A percentile compares a stretch with the other conserved stretches of the same genome.
These are phyloP conservation scores for Ophiothrix spiculata DNA, from an alignment of 35 echinoderm and acorn worm species.

Conservation along the genomic window DNA sequence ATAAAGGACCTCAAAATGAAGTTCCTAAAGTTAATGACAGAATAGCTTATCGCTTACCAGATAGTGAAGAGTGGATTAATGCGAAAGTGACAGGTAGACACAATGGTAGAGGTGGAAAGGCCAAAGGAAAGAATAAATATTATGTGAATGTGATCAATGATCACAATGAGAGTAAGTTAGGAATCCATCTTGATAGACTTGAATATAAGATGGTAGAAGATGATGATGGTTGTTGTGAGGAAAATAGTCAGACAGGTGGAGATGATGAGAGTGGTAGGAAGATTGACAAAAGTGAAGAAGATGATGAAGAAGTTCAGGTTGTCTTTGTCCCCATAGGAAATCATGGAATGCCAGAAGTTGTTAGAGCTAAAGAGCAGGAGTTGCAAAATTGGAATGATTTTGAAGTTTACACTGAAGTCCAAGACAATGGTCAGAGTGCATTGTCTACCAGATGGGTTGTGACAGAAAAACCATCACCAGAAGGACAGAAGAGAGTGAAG, in stretches of 20 bases:
- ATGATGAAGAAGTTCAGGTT: not conserved
- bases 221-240: not conserved
- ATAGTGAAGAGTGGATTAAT: slow-evolving; percentile 6
- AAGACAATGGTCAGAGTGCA: not conserved
- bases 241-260: not conserved
- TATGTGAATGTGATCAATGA: not conserved
- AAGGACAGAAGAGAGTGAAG: not conserved
- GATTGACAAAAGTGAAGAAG: too few species aligned
- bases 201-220: too few species aligned
- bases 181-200: not conserved
- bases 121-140: not conserved
- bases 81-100: not conserved
- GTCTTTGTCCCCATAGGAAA: not conserved
- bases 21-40: not conserved
- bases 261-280: too few species aligned
- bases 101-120: not conserved
- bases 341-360: not conserved
- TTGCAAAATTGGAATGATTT: too few species aligned
- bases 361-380: not conserved
- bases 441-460: slow-evolving; percentile 31
- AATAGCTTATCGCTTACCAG: not conserved
- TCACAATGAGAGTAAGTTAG: not conserved
- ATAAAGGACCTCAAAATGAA: not conserved
- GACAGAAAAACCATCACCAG: slow-evolving; percentile 17
- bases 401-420: not conserved